These are phyloP conservation scores for Fragum sueziense DNA, from an alignment of 2,888 invertebrate species.

Conservation along the genomic window DNA sequence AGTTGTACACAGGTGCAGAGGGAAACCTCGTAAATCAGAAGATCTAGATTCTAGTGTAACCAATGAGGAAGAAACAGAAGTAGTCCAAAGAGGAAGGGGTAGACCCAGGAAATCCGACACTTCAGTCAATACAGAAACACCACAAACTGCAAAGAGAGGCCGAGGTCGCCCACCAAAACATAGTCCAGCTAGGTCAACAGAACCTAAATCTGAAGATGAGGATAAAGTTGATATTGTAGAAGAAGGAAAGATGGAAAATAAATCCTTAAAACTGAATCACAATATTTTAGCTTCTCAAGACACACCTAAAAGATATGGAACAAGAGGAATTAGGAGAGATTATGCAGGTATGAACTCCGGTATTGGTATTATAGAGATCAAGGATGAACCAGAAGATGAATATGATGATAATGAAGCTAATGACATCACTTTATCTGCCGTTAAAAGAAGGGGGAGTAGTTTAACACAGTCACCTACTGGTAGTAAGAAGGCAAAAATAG, in stretches of 20 bases:
- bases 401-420: neutral
- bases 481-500: neutral
- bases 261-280: neutral
- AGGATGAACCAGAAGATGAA: slow-evolving; percentile 13
- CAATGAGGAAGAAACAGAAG: neutral
- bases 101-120: neutral
- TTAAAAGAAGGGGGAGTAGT: neutral
- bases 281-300: slow-evolving; percentile 5
- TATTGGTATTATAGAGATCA: slow-evolving; percentile 31
- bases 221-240: neutral
- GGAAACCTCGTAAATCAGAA: neutral
- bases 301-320: slow-evolving; percentile 59
- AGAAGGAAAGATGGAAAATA: neutral
- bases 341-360: slow-evolving; percentile 57
- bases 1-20: neutral
- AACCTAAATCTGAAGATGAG: neutral
- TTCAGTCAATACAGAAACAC: neutral
- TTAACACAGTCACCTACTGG: neutral
- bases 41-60: neutral
- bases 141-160: slow-evolving; percentile 21
- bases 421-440: neutral
- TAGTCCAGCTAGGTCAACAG: neutral
- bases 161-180: slow-evolving; percentile 42
- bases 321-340: slow-evolving; percentile 60
- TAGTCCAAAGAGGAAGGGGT: neutral